Evolutionary conservation across 2,888 invertebrate species (phyloP).

Genomic region (Amblyjoppa proteus): DNA sequence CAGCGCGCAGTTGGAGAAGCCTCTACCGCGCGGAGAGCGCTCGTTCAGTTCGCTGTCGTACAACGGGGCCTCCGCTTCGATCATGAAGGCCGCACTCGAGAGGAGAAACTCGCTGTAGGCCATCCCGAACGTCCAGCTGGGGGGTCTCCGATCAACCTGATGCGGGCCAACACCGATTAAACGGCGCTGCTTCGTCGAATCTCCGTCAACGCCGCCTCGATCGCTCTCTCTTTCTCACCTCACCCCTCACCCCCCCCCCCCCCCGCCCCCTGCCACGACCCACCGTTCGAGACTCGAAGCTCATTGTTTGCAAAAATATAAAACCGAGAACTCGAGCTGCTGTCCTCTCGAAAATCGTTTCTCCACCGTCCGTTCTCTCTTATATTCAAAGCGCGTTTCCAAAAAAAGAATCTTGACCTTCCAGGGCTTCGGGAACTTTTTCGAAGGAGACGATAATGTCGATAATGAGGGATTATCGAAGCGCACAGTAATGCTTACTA

Average conservation of each 20-base stretch:
- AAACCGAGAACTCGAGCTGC: background rate
- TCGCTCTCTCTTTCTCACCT: slow-evolving; percentile 39
- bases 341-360: slow-evolving; percentile 6
- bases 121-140: slow-evolving; percentile 77
- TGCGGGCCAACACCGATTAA: slow-evolving; percentile 84
- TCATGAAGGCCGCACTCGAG: slow-evolving; percentile 60
- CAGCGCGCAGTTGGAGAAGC: slow-evolving; percentile 46
- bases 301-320: slow-evolving; percentile 11
- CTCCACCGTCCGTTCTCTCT: background rate
- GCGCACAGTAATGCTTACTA: background rate
- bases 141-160: slow-evolving; percentile 84
- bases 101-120: slow-evolving; percentile 43
- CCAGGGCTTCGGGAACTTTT: background rate
- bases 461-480: background rate
- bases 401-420: background rate
- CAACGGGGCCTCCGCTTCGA: slow-evolving; percentile 49
- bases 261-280: background rate
- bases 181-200: slow-evolving; percentile 82
- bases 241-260: slow-evolving; percentile 9
- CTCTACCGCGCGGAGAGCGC: slow-evolving; percentile 29
- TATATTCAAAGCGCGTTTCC: background rate
- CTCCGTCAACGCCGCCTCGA: slow-evolving; percentile 75
- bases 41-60: slow-evolving; percentile 57
- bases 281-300: background rate
- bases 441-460: background rate